A percentile compares a stretch with the other conserved stretches of the same genome.
phyloP scores from a whole-genome alignment of 1,140 invertebrate genomes.

The Argopecten irradians region DNA sequence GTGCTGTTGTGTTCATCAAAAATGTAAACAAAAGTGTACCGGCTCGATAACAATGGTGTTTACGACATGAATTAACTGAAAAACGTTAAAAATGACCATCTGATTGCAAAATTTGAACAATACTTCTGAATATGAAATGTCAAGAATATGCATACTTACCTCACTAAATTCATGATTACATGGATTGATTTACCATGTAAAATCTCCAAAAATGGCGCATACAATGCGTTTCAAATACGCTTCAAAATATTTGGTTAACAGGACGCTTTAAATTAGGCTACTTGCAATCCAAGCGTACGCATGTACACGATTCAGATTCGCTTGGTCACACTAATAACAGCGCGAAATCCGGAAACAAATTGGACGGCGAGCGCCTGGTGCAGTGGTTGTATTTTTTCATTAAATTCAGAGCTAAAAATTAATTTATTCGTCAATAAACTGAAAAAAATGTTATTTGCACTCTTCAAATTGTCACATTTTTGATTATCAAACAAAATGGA shows the following conservation, averaged over 20 bases:
- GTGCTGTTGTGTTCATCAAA: neutral
- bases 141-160: neutral
- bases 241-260: neutral
- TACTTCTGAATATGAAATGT: neutral
- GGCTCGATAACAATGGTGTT: neutral
- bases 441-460: too few species aligned
- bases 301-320: neutral
- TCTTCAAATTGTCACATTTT: too few species aligned
- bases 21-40: neutral
- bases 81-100: neutral
- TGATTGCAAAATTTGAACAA: neutral
- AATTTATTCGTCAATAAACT: too few species aligned
- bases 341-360: too few species aligned
- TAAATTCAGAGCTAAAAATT: too few species aligned
- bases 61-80: neutral
- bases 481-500: too few species aligned
- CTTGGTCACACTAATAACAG: too few species aligned
- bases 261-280: neutral
- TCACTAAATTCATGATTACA: slow-evolving; percentile 16
- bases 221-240: slow-evolving; percentile 21
- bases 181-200: neutral
- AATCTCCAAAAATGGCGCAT: neutral
- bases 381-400: too few species aligned
- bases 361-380: too few species aligned
- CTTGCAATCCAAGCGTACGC: neutral